Evolutionary conservation across 2,113 vertebrate genomes (phyloP), one percentile per base, ranked within the genome.

Genomic region (Neodontobutis hainanensis): DNA sequence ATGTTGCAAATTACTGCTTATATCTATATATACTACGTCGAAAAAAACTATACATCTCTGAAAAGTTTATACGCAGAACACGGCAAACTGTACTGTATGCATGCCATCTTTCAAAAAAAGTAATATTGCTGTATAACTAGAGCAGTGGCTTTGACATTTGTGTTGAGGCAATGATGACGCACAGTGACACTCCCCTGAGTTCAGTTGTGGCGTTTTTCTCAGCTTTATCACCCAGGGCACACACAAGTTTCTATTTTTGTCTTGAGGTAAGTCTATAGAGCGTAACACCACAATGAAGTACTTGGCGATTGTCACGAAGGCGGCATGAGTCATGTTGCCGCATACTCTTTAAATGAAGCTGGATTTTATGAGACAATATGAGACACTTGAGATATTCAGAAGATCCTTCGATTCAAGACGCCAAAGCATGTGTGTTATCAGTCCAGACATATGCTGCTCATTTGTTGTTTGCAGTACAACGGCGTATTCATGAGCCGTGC

Each of bases 391-490:
- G 36, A 27, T 27, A 27, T 12, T 46, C 49, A 53, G 50, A 65
- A 75, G 65, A 75, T 80, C 38, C 53, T 48, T 35, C 60, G 34
- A 84, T 27, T 53, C 14, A 5, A 61, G 81, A 80, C 68, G 3
- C 19, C 19, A 27, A 27, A 27, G 19, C 19, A 80, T 73, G 51
- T 61, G 35, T 73, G 73, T 85, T 91, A 90, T 75, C 59, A 2
- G 76, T 68, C n/a, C 55, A 81, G 82, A 77, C 90, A 85, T 64
- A 5, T 82, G 70, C 86, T 70, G 79, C 59, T 65, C 61, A 80
- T 85, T 91, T 90, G 80, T 92, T 92, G 92, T 90, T 83, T 82
- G 65, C 74, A 67, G 65, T 88, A 78, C 87, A 83, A 88, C 89
- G 89, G 90, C 89, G 73, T 81, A 85, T 91, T 93, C 79, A 89